phyloP scores from a whole-genome alignment of 2,888 invertebrate species.

The Diabrotica balteata region DNA sequence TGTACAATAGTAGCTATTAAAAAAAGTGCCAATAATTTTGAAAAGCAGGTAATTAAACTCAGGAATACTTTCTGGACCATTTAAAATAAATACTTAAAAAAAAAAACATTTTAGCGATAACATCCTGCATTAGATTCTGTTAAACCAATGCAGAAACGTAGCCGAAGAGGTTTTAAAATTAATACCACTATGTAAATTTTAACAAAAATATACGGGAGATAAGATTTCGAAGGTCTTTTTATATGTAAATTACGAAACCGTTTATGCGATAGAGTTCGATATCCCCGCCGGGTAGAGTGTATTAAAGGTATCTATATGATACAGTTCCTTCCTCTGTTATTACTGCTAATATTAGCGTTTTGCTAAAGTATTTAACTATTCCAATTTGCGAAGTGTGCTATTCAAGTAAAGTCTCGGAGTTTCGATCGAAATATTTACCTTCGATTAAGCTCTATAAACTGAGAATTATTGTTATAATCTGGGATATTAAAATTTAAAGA shows the following conservation, averaged over 20 bases:
- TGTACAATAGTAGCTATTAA: too few species aligned
- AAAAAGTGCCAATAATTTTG: too few species aligned
- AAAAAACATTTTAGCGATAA: neutral
- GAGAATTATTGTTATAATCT: neutral
- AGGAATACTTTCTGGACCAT: too few species aligned
- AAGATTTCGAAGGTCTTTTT: slow-evolving; percentile 33
- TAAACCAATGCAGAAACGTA: neutral
- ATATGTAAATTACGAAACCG: slow-evolving; percentile 40
- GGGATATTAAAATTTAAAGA: too few species aligned
- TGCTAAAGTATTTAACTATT: slow-evolving; percentile 24
- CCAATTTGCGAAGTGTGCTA: slow-evolving; percentile 24
- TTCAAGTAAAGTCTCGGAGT: slow-evolving; percentile 12
- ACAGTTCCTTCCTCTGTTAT: slow-evolving; percentile 19
- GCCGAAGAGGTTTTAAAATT: too few species aligned
- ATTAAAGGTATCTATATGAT: slow-evolving; percentile 22
- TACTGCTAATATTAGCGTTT: slow-evolving; percentile 28
- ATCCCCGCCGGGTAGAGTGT: slow-evolving; percentile 12
- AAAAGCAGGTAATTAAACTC: too few species aligned
- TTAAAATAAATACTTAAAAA: too few species aligned
- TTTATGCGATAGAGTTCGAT: slow-evolving; percentile 32
- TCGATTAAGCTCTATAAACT: slow-evolving; percentile 12
- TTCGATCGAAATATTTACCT: slow-evolving; percentile 17
- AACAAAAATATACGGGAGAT: neutral
- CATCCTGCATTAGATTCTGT: neutral
- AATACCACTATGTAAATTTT: too few species aligned